These are phyloP conservation scores for Amphipoea lucens DNA, from an alignment of 2,888 invertebrate genomes.

Conservation along the genomic window DNA sequence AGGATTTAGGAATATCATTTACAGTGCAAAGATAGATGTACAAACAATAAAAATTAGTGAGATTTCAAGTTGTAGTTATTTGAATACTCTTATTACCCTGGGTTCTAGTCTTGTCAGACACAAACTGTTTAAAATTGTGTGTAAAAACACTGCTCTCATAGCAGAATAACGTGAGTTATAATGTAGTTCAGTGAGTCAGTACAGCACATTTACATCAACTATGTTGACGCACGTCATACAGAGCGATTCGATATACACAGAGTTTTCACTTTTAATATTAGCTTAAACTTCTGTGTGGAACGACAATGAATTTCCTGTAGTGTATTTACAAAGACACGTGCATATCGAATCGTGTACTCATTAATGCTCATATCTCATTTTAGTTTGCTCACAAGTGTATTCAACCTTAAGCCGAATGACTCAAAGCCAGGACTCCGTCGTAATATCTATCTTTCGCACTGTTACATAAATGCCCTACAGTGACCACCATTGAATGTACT, in stretches of 20 bases:
- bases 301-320: constrained; percentile 25
- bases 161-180: constrained; percentile 16
- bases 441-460: constrained; percentile 56
- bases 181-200: constrained; percentile 20
- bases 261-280: constrained; percentile 34
- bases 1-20: constrained; percentile 60
- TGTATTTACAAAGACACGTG: constrained; percentile 48
- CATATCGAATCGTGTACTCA: constrained; percentile 48
- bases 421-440: constrained; percentile 22
- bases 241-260: constrained; percentile 53
- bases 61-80: constrained; percentile 1
- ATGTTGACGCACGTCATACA: constrained; percentile 5
- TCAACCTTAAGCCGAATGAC: constrained; percentile 20
- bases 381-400: constrained; percentile 15
- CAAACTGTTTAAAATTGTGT: constrained; percentile 1
- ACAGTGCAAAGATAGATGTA: constrained; percentile 63
- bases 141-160: constrained; percentile 1
- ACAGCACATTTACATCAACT: constrained; percentile 1
- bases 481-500: constrained; percentile 61
- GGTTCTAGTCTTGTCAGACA: not conserved
- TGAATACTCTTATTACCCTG: constrained; percentile 10
- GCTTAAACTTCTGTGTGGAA: constrained; percentile 24
- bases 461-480: constrained; percentile 42
- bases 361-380: constrained; percentile 11
- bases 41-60: constrained; percentile 7